Evolutionary conservation across 2,888 invertebrate species (phyloP).

Genomic region (Parthenolecanium corni): DNA sequence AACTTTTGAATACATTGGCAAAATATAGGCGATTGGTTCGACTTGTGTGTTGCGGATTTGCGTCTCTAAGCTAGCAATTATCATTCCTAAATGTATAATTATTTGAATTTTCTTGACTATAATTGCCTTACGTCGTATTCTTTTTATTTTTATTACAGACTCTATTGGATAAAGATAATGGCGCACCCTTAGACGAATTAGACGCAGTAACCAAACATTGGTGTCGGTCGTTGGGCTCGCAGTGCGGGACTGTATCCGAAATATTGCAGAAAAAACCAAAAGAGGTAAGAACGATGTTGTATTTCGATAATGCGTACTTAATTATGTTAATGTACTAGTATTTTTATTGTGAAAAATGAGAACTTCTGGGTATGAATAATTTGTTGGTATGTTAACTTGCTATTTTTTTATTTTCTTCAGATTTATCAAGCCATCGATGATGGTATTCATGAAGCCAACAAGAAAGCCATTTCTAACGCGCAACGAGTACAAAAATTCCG

Average conservation of each 20-base stretch:
- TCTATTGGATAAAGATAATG: constrained; percentile 59
- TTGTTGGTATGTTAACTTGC: background rate
- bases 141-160: constrained; percentile 43
- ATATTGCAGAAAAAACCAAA: constrained; percentile 52
- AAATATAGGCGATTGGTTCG: too few relatives aligned
- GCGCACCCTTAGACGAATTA: constrained; percentile 59
- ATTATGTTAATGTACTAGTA: too few relatives aligned
- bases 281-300: constrained; percentile 39
- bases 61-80: too few relatives aligned
- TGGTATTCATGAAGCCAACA: constrained; percentile 65
- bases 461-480: constrained; percentile 70
- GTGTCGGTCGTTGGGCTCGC: constrained; percentile 54
- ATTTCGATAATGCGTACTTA: too few relatives aligned
- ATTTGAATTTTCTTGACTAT: too few relatives aligned
- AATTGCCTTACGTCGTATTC: too few relatives aligned
- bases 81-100: too few relatives aligned
- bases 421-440: constrained; percentile 57
- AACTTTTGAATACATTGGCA: too few relatives aligned
- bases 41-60: too few relatives aligned
- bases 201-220: constrained; percentile 54
- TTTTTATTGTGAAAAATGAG: background rate
- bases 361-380: background rate
- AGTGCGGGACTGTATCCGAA: constrained; percentile 53
- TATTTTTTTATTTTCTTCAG: background rate
- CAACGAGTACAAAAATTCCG: constrained; percentile 56